Percentiles rank a stretch among this genome's conserved stretches.
phyloP scores from a whole-genome alignment of 2,113 vertebrate genomes.

The Osmerus mordax region DNA sequence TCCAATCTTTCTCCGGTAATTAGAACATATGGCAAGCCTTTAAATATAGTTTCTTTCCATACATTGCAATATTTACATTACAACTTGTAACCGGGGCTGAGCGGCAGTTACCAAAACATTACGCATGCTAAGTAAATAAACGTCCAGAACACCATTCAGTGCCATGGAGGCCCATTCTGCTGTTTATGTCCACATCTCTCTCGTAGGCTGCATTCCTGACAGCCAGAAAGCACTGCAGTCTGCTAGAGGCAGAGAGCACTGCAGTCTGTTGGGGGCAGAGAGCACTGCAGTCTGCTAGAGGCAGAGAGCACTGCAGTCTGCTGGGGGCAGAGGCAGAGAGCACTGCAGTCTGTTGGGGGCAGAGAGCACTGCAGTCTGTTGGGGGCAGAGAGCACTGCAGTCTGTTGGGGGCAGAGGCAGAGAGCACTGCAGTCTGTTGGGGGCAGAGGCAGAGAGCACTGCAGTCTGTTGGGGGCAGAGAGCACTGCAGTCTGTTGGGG shows the following conservation, averaged over 20 bases:
- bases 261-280: neutral
- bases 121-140: constrained; percentile 70
- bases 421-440: no score
- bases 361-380: no score
- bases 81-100: constrained; percentile 52
- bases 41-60: constrained; percentile 60
- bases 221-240: neutral
- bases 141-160: neutral
- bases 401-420: no score
- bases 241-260: neutral
- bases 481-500: no score
- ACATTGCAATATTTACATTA: constrained; percentile 69
- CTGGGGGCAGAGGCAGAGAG: no score
- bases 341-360: no score
- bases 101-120: constrained; percentile 67
- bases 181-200: neutral
- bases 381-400: no score
- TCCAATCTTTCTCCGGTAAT: constrained; percentile 54
- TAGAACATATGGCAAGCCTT: constrained; percentile 63
- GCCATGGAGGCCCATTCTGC: neutral
- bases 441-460: no score
- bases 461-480: no score
- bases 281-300: no score
- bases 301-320: no score
- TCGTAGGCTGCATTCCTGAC: neutral